Conservation (phyloP, 2,888 invertebrate species). For the Cynaeus angustus region DNA sequence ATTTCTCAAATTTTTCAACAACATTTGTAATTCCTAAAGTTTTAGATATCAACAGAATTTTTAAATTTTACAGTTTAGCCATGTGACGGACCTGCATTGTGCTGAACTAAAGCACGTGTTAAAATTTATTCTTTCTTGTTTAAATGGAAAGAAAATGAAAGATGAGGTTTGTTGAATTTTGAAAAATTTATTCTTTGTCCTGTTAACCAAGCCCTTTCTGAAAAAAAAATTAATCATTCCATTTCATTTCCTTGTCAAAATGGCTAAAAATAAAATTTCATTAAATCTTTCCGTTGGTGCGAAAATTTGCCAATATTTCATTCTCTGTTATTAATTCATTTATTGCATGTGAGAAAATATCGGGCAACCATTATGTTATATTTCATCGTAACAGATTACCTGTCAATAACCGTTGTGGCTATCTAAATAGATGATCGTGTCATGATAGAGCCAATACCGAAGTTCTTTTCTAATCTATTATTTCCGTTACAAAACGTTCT, state of each 20-base stretch:
- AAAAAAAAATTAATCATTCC: constrained; percentile 7
- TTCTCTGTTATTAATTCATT: constrained; percentile 39
- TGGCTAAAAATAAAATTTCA: constrained; percentile 22
- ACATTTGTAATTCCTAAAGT: no score
- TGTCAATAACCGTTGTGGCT: constrained; percentile 43
- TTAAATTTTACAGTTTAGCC: no score
- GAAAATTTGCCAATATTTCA: constrained; percentile 38
- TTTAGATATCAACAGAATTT: no score
- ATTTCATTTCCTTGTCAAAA: background rate
- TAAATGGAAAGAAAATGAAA: no score
- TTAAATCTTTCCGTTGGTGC: constrained; percentile 10
- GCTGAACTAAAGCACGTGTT: no score
- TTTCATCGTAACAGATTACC: constrained; percentile 45
- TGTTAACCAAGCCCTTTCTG: no score
- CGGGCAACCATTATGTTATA: constrained; percentile 32
- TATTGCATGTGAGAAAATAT: constrained; percentile 41
- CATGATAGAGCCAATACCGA: constrained; percentile 25
- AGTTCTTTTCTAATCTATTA: constrained; percentile 21
- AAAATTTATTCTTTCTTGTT: no score
- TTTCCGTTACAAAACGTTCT: constrained; percentile 9
- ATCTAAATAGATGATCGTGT: constrained; percentile 45
- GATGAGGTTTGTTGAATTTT: no score
- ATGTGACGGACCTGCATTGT: no score
- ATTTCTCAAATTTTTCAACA: no score
- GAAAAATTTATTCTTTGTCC: no score